Evolutionary conservation across 2,113 vertebrate genomes (phyloP), one percentile per base, ranked within the genome.

Genomic region (Zosterops japonicus): DNA sequence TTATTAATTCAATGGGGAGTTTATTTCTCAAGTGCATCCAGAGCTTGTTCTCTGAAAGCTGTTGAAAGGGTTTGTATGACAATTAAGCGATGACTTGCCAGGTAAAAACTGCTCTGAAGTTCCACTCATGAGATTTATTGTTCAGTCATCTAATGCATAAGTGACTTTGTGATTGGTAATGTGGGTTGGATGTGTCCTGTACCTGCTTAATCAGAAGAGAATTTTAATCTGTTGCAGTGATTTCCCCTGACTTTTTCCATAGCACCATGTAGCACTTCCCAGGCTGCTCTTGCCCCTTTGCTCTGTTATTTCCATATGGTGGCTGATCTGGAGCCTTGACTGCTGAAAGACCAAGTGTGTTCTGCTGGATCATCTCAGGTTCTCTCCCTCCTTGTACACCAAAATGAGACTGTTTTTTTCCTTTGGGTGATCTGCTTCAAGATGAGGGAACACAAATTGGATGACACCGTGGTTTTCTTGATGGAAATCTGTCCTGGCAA

Each of bases 261-360:
- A 46, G 53, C 39, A 59, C 20, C 12, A 4, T 35, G 28, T 31
- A 13, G 23, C 57, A n/a, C 55, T 82, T 42, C 55, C 33, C 14
- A 8, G 59, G 83, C 39, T 69, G 64, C 41, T 49, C 63, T 33
- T 35, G 46, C 33, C 53, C 36, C 1, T 63, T 59, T 12, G 2
- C 57, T 42, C 46, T 65, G 12, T 8, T 20, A 4, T 9, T 79
- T 56, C 28, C 1, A 0, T 16, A 46, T 24, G 50, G 3, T 24
- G 8, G 3, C 35, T 52, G 63, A 20, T 29, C 39, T 24, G n/a
- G 41, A 76, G 63, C 52, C 25, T 29, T 31, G 39, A 5, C 69
- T 1, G 0, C 55, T 56, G 31, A 25, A 24, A 23, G n/a, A 12
- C 46, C 2, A 0, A 42, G 18, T 3, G n/a, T 35, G 18, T 44